Conservation (phyloP, 2,888 invertebrate genomes). For the Cremastinae sp. region DNA sequence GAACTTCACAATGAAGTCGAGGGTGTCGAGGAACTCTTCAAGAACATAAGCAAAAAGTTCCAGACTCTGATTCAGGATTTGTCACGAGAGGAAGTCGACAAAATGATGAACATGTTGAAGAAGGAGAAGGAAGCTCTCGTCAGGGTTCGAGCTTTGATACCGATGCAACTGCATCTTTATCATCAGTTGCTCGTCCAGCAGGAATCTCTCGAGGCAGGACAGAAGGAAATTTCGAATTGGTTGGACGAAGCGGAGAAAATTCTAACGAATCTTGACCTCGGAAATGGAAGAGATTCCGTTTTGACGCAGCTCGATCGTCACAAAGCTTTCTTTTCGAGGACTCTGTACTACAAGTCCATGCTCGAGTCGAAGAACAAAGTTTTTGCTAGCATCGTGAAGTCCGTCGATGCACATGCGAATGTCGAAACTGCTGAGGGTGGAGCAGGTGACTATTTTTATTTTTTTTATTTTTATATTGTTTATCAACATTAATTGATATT, state of each 20-base stretch:
- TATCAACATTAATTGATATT: too few species aligned
- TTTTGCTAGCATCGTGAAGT: slow-evolving; percentile 91
- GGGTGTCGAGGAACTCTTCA: slow-evolving; percentile 93
- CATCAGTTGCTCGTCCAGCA: slow-evolving; percentile 93
- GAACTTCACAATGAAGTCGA: slow-evolving; percentile 91
- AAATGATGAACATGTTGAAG: slow-evolving; percentile 93
- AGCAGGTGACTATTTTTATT: too few species aligned
- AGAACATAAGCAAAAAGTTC: slow-evolving; percentile 94
- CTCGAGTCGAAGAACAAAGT: slow-evolving; percentile 97
- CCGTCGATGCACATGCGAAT: slow-evolving; percentile 88
- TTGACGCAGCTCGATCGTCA: slow-evolving; percentile 90
- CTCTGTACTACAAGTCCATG: slow-evolving; percentile 95
- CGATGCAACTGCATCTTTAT: slow-evolving; percentile 90
- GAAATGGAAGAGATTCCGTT: slow-evolving; percentile 86
- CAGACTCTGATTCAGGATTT: slow-evolving; percentile 94
- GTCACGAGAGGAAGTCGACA: slow-evolving; percentile 93
- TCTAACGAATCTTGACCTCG: slow-evolving; percentile 83
- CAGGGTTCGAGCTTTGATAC: slow-evolving; percentile 90
- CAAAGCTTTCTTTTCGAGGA: slow-evolving; percentile 93
- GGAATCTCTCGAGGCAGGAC: slow-evolving; percentile 93
- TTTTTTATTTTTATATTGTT: too few species aligned
- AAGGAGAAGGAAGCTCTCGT: slow-evolving; percentile 94
- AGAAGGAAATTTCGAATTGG: slow-evolving; percentile 93
- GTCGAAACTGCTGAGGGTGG: slow-evolving; percentile 88
- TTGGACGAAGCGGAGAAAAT: slow-evolving; percentile 91